Percentiles rank a stretch among this genome's conserved stretches.
Conservation (phyloP, 2,888 invertebrate species). For the Idaea straminata region DNA sequence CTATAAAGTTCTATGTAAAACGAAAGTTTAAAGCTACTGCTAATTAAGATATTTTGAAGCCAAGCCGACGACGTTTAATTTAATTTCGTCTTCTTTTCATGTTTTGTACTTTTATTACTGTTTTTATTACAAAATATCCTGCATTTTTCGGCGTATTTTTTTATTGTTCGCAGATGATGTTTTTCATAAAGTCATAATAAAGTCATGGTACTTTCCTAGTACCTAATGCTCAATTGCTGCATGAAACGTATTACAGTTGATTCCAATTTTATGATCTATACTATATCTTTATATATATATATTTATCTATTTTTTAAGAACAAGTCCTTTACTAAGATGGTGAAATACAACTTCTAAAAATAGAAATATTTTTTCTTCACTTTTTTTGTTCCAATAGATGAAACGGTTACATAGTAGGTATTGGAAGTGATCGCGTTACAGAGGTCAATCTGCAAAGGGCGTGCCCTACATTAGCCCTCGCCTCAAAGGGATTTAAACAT, state of each 20-base stretch:
- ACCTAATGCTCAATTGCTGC: no score
- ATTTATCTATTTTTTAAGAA: no score
- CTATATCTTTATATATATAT: no score
- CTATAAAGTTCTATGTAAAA: slow-evolving; percentile 7
- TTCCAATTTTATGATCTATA: no score
- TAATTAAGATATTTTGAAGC: neutral
- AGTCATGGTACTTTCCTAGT: no score
- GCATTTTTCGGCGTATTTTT: neutral
- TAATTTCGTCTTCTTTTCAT: slow-evolving; percentile 1
- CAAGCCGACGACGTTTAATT: neutral
- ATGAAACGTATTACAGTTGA: no score
- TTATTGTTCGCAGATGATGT: no score
- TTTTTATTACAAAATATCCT: neutral
- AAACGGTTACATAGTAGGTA: slow-evolving; percentile 17
- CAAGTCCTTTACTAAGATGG: no score
- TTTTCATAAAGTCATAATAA: no score
- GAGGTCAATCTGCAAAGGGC: slow-evolving; percentile 63
- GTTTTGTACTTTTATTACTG: neutral
- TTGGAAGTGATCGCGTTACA: slow-evolving; percentile 51
- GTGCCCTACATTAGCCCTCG: slow-evolving; percentile 64
- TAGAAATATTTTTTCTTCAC: neutral
- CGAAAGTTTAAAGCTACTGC: neutral
- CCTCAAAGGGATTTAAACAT: neutral
- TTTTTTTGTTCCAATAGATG: neutral
- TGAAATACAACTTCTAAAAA: neutral